Percentiles rank a stretch among this genome's conserved stretches.
Conservation (phyloP, 2,113 vertebrate species). For the Hypomesus transpacificus region DNA sequence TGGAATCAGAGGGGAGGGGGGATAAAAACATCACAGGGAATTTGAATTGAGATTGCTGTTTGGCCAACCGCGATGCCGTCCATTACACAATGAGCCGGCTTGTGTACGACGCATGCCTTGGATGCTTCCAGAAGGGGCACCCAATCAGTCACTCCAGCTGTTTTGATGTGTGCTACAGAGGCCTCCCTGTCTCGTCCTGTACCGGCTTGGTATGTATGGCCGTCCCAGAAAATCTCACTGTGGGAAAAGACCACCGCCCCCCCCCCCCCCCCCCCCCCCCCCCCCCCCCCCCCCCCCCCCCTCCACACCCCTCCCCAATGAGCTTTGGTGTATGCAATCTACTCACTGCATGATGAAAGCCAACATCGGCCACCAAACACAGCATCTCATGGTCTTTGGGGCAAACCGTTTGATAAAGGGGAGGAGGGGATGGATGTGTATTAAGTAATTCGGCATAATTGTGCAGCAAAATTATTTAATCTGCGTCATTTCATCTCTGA, state of each 20-base stretch:
- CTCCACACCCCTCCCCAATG: slow-evolving; percentile 47
- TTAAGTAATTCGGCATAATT: no score
- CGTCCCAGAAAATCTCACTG: slow-evolving; percentile 57
- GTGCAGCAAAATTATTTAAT: no score
- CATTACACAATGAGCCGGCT: slow-evolving; percentile 55
- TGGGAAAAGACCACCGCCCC: slow-evolving; percentile 48
- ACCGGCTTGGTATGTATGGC: slow-evolving; percentile 46
- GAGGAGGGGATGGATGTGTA: neutral
- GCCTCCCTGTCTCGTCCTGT: slow-evolving; percentile 45
- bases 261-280: slow-evolving; percentile 28
- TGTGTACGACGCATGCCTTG: slow-evolving; percentile 63
- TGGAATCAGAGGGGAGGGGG: slow-evolving; percentile 33
- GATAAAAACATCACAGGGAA: slow-evolving; percentile 47
- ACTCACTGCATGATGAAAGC: slow-evolving; percentile 50
- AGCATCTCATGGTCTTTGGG: slow-evolving; percentile 18
- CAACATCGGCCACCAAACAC: slow-evolving; percentile 44
- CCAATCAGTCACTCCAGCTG: slow-evolving; percentile 67
- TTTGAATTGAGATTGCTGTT: slow-evolving; percentile 51
- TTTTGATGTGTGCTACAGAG: slow-evolving; percentile 63
- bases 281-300: slow-evolving; percentile 27
- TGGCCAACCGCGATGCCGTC: slow-evolving; percentile 50
- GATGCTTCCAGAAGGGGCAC: slow-evolving; percentile 58
- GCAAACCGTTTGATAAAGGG: no score
- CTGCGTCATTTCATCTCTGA: no score
- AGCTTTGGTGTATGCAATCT: slow-evolving; percentile 48